A percentile compares a stretch with the other conserved stretches of the same genome.
These are phyloP conservation scores for Clarias fuscus DNA, from an alignment of 2,797 vertebrate species.

Conservation along the genomic window DNA sequence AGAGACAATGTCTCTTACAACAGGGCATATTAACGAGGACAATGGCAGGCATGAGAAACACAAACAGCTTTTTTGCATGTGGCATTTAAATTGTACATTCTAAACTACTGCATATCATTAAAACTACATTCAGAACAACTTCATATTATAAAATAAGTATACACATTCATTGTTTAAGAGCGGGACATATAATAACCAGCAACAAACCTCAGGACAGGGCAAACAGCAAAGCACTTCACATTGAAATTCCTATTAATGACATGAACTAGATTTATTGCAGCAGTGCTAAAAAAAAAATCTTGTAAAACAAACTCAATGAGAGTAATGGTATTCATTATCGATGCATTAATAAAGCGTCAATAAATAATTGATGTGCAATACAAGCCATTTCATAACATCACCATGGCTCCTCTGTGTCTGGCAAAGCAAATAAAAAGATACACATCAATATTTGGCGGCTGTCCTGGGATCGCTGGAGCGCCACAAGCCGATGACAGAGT, in stretches of 20 bases:
- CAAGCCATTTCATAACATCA: conserved; percentile 35
- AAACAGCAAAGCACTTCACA: not conserved
- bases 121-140: not conserved
- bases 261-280: conserved; percentile 20
- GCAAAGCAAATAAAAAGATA: conserved; percentile 42
- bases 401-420: conserved; percentile 37
- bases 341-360: conserved; percentile 36
- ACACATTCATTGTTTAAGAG: not conserved
- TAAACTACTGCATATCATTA: not conserved
- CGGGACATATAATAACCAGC: not conserved
- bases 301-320: conserved; percentile 8
- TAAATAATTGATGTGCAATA: conserved; percentile 44
- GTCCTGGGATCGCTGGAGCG: conserved; percentile 14
- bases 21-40: not conserved
- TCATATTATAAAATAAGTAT: not conserved
- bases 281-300: conserved; percentile 6
- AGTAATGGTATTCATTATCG: conserved; percentile 38
- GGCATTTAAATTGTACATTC: not conserved
- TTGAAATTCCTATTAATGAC: not conserved
- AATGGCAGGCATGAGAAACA: not conserved
- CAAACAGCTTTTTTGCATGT: not conserved
- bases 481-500: conserved; percentile 32
- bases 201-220: not conserved
- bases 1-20: not conserved
- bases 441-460: conserved; percentile 27